Conservation (phyloP, 2,888 invertebrate genomes). For the Epinotia brunnichana region DNA sequence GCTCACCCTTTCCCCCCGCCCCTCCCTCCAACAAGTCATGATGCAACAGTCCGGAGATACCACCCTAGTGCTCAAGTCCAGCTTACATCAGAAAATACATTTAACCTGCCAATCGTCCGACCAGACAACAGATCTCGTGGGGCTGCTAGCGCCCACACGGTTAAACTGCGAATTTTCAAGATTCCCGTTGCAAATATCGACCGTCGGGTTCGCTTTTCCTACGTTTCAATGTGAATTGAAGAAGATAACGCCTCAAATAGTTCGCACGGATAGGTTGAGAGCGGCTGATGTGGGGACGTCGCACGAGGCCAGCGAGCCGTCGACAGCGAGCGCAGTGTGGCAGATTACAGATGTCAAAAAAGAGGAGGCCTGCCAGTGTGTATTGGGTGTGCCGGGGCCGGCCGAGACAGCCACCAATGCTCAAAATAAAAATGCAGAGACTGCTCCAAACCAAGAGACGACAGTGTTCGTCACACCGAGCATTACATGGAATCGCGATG, state of each 20-base stretch:
- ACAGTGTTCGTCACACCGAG: background rate
- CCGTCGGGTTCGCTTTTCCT: conserved; percentile 68
- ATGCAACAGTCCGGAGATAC: conserved; percentile 69
- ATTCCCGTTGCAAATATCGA: conserved; percentile 68
- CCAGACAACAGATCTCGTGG: conserved; percentile 53
- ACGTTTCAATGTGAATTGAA: conserved; percentile 44
- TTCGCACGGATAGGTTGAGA: conserved; percentile 20
- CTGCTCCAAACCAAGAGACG: background rate
- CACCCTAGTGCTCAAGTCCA: conserved; percentile 61
- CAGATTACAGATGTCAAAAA: conserved; percentile 42
- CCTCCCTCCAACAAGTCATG: conserved; percentile 62
- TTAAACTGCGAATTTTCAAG: conserved; percentile 59
- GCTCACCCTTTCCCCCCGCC: conserved; percentile 67
- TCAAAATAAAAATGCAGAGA: background rate
- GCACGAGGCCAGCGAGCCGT: conserved; percentile 15
- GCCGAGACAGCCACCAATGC: background rate
- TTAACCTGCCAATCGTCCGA: conserved; percentile 49
- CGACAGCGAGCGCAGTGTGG: conserved; percentile 39
- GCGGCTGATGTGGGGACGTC: background rate
- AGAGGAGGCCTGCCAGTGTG: conserved; percentile 50
- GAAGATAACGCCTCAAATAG: conserved; percentile 13
- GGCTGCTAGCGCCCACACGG: conserved; percentile 56
- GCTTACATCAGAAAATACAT: conserved; percentile 54
- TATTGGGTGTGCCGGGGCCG: conserved; percentile 43
- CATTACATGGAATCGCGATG: conserved; percentile 7